phyloP scores from a whole-genome alignment of 2,888 invertebrate genomes.

The Agonopterix heracliana region DNA sequence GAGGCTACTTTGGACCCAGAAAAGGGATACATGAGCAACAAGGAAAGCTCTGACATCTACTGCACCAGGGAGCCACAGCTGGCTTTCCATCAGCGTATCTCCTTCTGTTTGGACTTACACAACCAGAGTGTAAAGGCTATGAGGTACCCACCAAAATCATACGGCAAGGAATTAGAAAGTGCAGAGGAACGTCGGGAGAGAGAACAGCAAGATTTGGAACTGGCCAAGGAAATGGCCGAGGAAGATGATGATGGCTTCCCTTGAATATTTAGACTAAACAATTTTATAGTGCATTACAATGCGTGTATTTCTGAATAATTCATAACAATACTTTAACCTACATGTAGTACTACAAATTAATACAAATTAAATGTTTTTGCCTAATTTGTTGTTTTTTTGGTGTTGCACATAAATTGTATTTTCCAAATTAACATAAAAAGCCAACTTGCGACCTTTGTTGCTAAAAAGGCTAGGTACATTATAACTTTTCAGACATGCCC shows the following conservation, averaged over 20 bases:
- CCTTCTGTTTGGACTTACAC: conserved; percentile 97
- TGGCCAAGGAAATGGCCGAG: conserved; percentile 99
- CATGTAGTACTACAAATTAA: background rate
- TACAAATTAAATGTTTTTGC: conserved; percentile 16
- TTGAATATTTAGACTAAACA: conserved; percentile 29
- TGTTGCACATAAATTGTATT: too few relatives aligned
- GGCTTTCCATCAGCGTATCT: conserved; percentile 97
- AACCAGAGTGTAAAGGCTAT: conserved; percentile 99
- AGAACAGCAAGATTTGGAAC: conserved; percentile 98
- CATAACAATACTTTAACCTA: conserved; percentile 12
- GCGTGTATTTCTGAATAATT: conserved; percentile 25
- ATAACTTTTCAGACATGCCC: too few relatives aligned
- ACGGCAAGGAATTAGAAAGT: conserved; percentile 98
- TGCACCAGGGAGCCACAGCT: conserved; percentile 97
- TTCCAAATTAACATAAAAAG: too few relatives aligned
- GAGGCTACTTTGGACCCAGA: conserved; percentile 98
- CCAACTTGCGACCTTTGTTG: too few relatives aligned
- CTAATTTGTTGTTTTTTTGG: background rate
- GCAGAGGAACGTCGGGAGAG: conserved; percentile 97
- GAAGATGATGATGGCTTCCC: conserved; percentile 96
- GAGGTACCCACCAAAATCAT: conserved; percentile 99
- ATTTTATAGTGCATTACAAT: conserved; percentile 13
- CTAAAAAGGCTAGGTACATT: too few relatives aligned
- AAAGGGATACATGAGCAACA: conserved; percentile 97
- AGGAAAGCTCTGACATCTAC: conserved; percentile 97